These are phyloP conservation scores for Ciconia stormi DNA, from an alignment of 2,113 vertebrate species.

Conservation along the genomic window DNA sequence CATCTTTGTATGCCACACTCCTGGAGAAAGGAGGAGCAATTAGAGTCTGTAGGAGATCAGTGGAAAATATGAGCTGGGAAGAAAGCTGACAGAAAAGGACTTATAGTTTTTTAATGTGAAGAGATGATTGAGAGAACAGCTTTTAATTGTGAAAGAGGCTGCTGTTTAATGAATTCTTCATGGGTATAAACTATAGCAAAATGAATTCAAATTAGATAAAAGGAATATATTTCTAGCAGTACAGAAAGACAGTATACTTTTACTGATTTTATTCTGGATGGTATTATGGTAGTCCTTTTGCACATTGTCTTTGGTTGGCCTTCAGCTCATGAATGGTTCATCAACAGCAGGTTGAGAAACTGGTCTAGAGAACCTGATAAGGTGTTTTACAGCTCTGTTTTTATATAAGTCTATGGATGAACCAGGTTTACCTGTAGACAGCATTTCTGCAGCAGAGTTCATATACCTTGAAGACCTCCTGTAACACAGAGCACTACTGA, in stretches of 20 bases:
- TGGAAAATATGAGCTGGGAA: neutral
- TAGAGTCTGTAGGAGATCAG: neutral
- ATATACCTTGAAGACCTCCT: neutral
- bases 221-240: neutral
- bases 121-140: neutral
- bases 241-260: neutral
- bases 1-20: neutral
- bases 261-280: neutral
- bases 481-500: neutral
- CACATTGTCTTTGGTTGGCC: neutral
- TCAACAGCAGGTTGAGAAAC: neutral
- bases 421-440: too few species aligned
- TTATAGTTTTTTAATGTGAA: rapidly evolving
- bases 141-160: neutral
- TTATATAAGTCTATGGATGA: neutral
- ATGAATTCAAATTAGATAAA: neutral
- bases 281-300: neutral
- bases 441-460: neutral
- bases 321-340: neutral
- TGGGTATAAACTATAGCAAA: neutral
- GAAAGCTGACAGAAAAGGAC: neutral
- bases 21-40: neutral
- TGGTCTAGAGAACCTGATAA: rapidly evolving
- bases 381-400: neutral
- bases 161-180: neutral